phyloP scores from a whole-genome alignment of 2,797 vertebrate genomes.

The Chaetodon trifasciatus region DNA sequence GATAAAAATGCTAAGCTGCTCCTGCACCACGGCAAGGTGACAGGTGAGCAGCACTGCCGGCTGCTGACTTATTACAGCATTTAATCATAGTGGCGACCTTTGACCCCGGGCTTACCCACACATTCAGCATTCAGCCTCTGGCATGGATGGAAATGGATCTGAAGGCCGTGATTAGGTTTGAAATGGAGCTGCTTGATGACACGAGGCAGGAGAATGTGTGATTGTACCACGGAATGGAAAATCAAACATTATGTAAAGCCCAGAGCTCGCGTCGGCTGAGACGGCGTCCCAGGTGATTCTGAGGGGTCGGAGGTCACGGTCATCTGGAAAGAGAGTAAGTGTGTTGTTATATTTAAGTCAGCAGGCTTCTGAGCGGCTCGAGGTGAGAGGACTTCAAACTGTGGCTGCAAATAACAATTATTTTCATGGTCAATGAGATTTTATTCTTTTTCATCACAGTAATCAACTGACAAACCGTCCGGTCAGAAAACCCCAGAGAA shows the following conservation, averaged over 20 bases:
- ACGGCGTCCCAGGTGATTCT: not conserved
- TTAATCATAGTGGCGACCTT: constrained; percentile 45
- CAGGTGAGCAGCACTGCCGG: constrained; percentile 30
- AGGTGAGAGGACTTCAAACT: not conserved
- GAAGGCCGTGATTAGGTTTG: constrained; percentile 17
- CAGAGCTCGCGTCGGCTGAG: not conserved
- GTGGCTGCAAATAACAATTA: not conserved
- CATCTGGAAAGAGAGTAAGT: not conserved
- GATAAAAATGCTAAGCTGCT: constrained; percentile 68
- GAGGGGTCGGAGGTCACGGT: constrained; percentile 43
- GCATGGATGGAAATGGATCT: not conserved
- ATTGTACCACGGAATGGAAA: not conserved
- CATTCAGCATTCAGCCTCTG: not conserved
- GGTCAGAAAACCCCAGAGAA: no score
- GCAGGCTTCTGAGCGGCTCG: not conserved
- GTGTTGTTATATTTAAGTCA: not conserved
- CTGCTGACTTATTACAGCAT: constrained; percentile 57
- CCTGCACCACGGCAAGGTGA: constrained; percentile 32
- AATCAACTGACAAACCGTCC: not conserved
- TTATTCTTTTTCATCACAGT: not conserved
- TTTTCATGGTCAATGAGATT: not conserved
- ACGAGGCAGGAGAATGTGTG: not conserved
- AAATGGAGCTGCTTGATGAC: constrained; percentile 23
- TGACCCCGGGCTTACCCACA: constrained; percentile 47
- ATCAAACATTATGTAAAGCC: constrained; percentile 17